phyloP scores from a whole-genome alignment of 1,140 invertebrate species.

The Lucilia sericata region DNA sequence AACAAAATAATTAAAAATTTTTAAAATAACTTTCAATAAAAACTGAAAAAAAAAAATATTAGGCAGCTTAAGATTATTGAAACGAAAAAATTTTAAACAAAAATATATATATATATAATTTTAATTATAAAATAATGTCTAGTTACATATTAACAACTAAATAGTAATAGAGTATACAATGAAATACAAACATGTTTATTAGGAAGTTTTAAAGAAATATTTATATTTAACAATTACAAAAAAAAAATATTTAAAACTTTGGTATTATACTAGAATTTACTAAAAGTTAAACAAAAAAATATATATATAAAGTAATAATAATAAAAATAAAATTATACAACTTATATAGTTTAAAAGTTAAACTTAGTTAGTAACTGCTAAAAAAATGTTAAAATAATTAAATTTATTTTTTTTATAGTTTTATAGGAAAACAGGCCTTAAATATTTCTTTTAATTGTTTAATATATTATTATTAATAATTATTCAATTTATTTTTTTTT shows the following conservation, averaged over 20 bases:
- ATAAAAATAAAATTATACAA: conserved; percentile 3
- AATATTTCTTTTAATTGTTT: background rate
- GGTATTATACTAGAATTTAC: conserved; percentile 42
- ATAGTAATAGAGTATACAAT: background rate
- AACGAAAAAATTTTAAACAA: conserved; percentile 22
- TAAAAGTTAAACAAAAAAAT: conserved; percentile 34
- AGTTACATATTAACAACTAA: background rate
- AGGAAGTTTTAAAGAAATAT: background rate
- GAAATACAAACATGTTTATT: conserved; percentile 1
- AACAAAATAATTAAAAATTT: conserved; percentile 29
- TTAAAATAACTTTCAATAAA: conserved; percentile 18
- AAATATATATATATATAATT: no score
- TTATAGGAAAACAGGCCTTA: conserved; percentile 27
- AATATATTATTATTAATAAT: background rate
- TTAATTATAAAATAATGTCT: background rate
- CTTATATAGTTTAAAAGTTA: conserved; percentile 8
- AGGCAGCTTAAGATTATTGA: conserved; percentile 1
- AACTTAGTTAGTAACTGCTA: background rate
- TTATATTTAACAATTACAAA: background rate
- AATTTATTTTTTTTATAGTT: background rate
- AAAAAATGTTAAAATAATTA: background rate
- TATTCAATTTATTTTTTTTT: background rate
- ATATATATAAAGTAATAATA: background rate
- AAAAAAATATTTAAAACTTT: conserved; percentile 33
- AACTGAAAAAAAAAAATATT: background rate